Evolutionary conservation across 2,888 invertebrate species (phyloP), one percentile per base, ranked within the genome.

Genomic region (Aspidiotus destructor): DNA sequence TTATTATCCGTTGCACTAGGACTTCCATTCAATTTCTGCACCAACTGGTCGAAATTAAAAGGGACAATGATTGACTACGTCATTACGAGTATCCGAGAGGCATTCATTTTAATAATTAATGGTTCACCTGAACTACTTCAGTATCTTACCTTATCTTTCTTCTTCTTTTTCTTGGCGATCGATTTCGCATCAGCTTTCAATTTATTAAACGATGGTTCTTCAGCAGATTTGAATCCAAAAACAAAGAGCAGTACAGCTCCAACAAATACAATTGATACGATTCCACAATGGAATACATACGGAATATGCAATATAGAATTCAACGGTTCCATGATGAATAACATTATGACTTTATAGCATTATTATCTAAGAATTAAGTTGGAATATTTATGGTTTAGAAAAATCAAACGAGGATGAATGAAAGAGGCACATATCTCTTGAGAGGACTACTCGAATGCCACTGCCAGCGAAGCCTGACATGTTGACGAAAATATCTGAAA

Each of bases 401-500:
- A 11, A 15, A 9, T 9, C 13, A 41, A 15, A 61, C 44, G 61
- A 41, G 41, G 15, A 13, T 62, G n/a, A 48, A 52, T 7, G 48
- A 9, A 15, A 16, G 7, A 15, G 11, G 17, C 44, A 61, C 61
- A 61, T n/a, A 41, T 41, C 15, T 61, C 61, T 15, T 42, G 44
- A 15, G 16, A 61, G 9, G 52, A 10, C 16, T 58, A 28, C 17
- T 17, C 15, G 55, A 54, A 11, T 9, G n/a, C 55, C n/a, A 28
- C 15, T 62, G 62, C 62, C 62, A 62, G 62, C 62, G 52, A 62
- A 62, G 62, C 62, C 52, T 62, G 62, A 62, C 62, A 62, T 62
- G 62, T 62, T 15, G 9, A 41, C 8, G 13, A 60, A 40, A 60
- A 60, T 52, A 52, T 52, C 15, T 13, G 55, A 9, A 17, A 54